These are phyloP conservation scores for Delia radicum DNA, from an alignment of 1,140 invertebrate species.

Conservation along the genomic window DNA sequence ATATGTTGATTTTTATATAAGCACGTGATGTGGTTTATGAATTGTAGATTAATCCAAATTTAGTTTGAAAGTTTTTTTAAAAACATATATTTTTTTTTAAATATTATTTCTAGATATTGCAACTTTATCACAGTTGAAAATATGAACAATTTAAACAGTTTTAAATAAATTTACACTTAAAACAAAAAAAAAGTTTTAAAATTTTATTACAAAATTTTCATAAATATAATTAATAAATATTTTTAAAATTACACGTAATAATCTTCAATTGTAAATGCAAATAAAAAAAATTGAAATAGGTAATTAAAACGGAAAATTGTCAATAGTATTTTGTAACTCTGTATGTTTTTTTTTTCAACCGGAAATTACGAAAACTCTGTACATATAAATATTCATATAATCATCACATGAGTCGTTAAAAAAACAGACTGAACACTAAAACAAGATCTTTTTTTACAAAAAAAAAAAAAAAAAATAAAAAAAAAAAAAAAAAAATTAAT, in stretches of 20 bases:
- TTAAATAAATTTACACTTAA: background rate
- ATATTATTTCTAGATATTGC: background rate
- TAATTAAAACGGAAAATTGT: background rate
- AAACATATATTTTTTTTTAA: too few species aligned
- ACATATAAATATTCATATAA: background rate
- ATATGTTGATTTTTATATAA: too few species aligned
- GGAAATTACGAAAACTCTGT: conserved; percentile 6
- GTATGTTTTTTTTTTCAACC: background rate
- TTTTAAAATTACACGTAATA: background rate
- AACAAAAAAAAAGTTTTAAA: background rate
- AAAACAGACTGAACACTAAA: background rate
- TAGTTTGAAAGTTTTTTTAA: too few species aligned
- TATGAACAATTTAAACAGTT: background rate
- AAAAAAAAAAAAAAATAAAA: too few species aligned
- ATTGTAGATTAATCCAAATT: too few species aligned
- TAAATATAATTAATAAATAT: background rate
- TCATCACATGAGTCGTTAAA: background rate
- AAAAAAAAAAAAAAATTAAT: too few species aligned
- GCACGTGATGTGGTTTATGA: too few species aligned
- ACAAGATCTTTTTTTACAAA: background rate
- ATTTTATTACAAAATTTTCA: background rate
- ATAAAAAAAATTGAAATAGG: too few species aligned
- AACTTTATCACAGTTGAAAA: background rate
- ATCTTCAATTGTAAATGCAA: too few species aligned
- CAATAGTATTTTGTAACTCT: background rate